Percentiles rank a stretch among this genome's conserved stretches.
phyloP scores from a whole-genome alignment of 2,113 vertebrate genomes.

The Nanger granti region DNA sequence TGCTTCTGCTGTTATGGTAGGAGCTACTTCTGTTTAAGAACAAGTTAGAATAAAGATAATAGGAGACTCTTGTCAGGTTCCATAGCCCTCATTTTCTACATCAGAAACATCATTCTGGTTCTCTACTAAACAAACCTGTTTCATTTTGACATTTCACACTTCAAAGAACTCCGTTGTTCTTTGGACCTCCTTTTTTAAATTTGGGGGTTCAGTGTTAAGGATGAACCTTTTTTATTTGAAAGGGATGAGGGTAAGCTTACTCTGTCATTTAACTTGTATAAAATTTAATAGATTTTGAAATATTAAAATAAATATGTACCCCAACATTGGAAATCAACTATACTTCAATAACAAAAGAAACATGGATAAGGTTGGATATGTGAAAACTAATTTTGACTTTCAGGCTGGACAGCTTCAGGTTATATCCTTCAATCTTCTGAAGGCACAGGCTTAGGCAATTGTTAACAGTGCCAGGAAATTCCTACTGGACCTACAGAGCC shows the following conservation, averaged over 20 bases:
- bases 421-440: not conserved
- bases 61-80: not conserved
- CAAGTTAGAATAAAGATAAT: not conserved
- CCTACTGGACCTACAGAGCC: not conserved
- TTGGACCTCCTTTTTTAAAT: not conserved
- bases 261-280: not conserved
- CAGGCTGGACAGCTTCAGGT: not conserved
- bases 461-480: not conserved
- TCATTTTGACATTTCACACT: not conserved
- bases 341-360: not conserved
- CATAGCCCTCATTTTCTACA: not conserved
- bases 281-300: not conserved
- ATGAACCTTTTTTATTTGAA: not conserved
- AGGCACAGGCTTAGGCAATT: not conserved
- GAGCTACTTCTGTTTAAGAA: not conserved
- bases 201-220: not conserved
- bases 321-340: not conserved
- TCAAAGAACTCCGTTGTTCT: not conserved
- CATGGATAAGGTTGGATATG: not conserved
- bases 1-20: not conserved
- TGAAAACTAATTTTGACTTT: not conserved
- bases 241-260: not conserved
- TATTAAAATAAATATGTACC: not conserved
- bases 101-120: not conserved
- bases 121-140: not conserved